Base-by-base conservation (phyloP, 2,888 invertebrate genomes). In the Epistrophe eligans region DNA sequence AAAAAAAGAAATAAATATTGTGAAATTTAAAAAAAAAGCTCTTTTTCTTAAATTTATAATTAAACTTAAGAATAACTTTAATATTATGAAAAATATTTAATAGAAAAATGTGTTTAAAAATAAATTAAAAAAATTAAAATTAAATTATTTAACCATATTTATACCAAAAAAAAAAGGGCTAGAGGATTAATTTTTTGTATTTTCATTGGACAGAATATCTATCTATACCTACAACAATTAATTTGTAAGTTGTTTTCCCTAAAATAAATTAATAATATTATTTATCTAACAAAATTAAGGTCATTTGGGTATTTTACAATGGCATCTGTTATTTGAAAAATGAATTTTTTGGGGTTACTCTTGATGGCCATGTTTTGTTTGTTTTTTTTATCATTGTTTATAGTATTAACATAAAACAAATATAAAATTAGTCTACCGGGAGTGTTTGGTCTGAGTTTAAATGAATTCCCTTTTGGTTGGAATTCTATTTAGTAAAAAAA, bases 391-490 rank as follows among this genome's bases (percentile, higher is more conserved):
- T 67, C 15, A 15, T 45, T 66, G 40, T 70, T 70, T 40, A 28
- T 55, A 2, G 55, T 55, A 15, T 38, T n/a, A 8, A 10, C 70
- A 70, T 24, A 40, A 70, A 50, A 43, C 24, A 50, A 52, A 70
- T 45, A 43, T 70, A 70, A 52, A 60, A 76, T 67, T 60, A 57
- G 45, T 52, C 17, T 35, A 50, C 2, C n/a, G 32, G 50, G 58
- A 52, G 64, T 50, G 35, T 67, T 43, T 43, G 38, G 38, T 50
- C 19, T 40, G 45, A 0, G 1, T 35, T 38, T 52, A 38, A 79
- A 32, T 66, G 19, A 50, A 32, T 66, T 48, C 35, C 52, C 40
- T 62, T 62, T 43, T 70, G 80, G 62, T 76, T 70, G 55, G 35
- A 35, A 62, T 70, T 76, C 80, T 76, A 74, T 45, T 52, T 19